Evolutionary conservation across 2,113 vertebrate species (phyloP).

Genomic region (Phaethon lepturus): DNA sequence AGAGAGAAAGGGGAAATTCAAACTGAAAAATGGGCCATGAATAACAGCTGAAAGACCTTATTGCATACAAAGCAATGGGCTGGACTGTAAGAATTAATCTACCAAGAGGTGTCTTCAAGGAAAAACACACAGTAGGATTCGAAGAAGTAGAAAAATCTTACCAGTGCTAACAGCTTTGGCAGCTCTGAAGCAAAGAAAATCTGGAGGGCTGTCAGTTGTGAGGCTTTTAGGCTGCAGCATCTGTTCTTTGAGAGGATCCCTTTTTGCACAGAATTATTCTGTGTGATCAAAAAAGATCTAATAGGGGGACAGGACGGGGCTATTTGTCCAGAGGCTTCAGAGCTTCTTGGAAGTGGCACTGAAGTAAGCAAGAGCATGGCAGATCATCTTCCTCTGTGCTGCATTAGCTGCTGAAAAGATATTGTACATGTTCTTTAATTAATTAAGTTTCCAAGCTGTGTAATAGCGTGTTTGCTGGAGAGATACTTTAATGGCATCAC

Average conservation of each 20-base stretch:
- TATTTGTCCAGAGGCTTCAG: not conserved
- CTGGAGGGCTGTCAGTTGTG: not conserved
- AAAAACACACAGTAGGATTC: not conserved
- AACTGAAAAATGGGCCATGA: not conserved
- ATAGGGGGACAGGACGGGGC: fast-evolving
- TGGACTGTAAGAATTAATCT: not conserved
- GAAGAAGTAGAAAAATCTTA: not conserved
- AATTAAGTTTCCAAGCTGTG: conserved; percentile 16
- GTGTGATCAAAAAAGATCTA: not conserved
- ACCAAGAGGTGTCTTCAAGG: not conserved
- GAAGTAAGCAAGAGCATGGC: not conserved
- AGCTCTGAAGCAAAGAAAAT: not conserved
- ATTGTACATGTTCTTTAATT: not conserved
- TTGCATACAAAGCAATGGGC: not conserved
- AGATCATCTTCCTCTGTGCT: not conserved
- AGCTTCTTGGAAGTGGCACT: not conserved
- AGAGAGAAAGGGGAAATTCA: not conserved
- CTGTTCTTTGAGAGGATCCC: not conserved
- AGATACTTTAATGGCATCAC: conserved; percentile 6
- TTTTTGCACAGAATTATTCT: not conserved
- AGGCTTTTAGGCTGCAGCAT: not conserved
- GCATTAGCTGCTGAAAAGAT: not conserved
- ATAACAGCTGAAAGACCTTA: not conserved
- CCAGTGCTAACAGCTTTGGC: not conserved
- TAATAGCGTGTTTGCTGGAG: conserved; percentile 12